A percentile compares a stretch with the other conserved stretches of the same genome.
phyloP scores from a whole-genome alignment of 2,888 invertebrate species.

The Lepetodrilus schrolli region DNA sequence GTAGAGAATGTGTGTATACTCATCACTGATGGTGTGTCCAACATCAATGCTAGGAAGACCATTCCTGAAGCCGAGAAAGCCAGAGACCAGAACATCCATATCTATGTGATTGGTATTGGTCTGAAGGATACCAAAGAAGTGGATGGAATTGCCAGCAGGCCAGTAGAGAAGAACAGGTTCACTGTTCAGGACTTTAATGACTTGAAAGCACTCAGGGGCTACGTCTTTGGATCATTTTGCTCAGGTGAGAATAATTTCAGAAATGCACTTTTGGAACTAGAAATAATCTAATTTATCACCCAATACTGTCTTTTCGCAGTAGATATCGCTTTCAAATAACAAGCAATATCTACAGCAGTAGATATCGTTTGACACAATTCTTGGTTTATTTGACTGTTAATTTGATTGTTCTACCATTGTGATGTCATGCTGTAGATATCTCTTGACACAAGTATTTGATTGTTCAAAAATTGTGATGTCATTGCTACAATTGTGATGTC shows the following conservation, averaged over 20 bases:
- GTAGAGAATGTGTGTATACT: slow-evolving; percentile 62
- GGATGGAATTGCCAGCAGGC: slow-evolving; percentile 56
- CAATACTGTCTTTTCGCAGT: too few species aligned
- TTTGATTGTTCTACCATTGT: too few species aligned
- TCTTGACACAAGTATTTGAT: too few species aligned
- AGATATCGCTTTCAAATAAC: too few species aligned
- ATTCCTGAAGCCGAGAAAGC: slow-evolving; percentile 60
- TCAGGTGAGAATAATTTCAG: slow-evolving; percentile 45
- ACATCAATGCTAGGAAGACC: slow-evolving; percentile 63
- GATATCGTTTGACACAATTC: too few species aligned
- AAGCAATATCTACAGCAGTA: too few species aligned
- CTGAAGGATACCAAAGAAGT: slow-evolving; percentile 57
- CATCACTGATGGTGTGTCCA: slow-evolving; percentile 69
- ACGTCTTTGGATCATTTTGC: slow-evolving; percentile 50
- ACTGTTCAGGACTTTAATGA: slow-evolving; percentile 54
- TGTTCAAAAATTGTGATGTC: too few species aligned
- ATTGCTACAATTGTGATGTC: too few species aligned
- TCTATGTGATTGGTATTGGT: slow-evolving; percentile 56
- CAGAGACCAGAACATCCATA: slow-evolving; percentile 42
- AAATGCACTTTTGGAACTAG: background rate
- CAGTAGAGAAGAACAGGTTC: slow-evolving; percentile 51
- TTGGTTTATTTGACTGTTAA: too few species aligned
- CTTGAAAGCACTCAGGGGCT: slow-evolving; percentile 46
- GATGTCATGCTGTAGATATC: too few species aligned
- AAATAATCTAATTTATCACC: too few species aligned